Conservation (phyloP, 2,888 invertebrate species). For the Caenorhabditis sp. region DNA sequence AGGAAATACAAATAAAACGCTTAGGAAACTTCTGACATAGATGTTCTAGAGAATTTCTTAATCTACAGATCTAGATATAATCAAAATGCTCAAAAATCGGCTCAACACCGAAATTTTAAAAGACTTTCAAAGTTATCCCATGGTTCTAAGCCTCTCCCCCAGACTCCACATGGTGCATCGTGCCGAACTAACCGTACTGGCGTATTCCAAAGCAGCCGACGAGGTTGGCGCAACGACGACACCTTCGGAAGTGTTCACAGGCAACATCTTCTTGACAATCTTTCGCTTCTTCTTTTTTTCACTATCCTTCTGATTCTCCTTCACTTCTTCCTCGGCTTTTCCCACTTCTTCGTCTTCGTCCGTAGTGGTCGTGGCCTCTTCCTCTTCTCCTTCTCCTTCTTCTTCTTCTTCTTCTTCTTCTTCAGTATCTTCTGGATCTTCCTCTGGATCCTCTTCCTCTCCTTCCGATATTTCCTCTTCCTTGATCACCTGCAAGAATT, state of each 20-base stretch:
- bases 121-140: too few relatives aligned
- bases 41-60: too few relatives aligned
- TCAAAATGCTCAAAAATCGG: too few relatives aligned
- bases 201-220: neutral
- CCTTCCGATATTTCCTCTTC: slow-evolving; percentile 21
- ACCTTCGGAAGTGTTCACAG: neutral
- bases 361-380: slow-evolving; percentile 22
- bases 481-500: slow-evolving; percentile 47
- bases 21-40: too few relatives aligned
- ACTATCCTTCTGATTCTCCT: slow-evolving; percentile 18
- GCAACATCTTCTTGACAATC: neutral
- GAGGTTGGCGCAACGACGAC: neutral
- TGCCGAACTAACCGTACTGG: slow-evolving; percentile 3
- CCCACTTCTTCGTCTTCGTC: slow-evolving; percentile 23
- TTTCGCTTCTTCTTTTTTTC: neutral
- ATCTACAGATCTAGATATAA: too few relatives aligned
- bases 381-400: slow-evolving; percentile 1
- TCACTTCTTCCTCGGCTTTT: slow-evolving; percentile 27
- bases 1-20: too few relatives aligned
- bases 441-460: neutral
- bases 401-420: neutral
- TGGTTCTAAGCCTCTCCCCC: too few relatives aligned
- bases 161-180: too few relatives aligned
- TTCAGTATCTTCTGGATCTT: slow-evolving; percentile 14
- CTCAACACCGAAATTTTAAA: too few relatives aligned